Percentiles rank a stretch among this genome's conserved stretches.
These are phyloP conservation scores for Dendrolimus pini DNA, from an alignment of 2,888 invertebrate genomes.

Conservation along the genomic window DNA sequence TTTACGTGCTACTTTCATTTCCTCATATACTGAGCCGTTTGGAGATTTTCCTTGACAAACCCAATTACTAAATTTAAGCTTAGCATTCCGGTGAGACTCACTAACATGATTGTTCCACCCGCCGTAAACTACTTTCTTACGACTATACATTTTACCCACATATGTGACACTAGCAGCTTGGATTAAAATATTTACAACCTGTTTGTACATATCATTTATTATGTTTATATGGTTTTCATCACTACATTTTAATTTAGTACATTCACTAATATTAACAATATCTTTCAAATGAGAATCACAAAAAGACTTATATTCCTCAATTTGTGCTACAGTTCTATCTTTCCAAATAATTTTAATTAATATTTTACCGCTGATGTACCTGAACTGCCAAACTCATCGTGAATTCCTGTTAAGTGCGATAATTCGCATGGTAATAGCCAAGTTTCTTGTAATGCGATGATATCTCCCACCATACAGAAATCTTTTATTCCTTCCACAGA, in stretches of 20 bases:
- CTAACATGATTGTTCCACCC: neutral
- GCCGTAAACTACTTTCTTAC: neutral
- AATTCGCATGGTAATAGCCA: too few relatives aligned
- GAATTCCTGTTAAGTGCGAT: too few relatives aligned
- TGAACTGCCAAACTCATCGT: too few relatives aligned
- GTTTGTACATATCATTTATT: neutral
- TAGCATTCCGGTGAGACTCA: neutral
- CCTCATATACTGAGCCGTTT: neutral
- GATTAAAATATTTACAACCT: neutral
- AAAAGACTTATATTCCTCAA: neutral
- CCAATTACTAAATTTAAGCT: neutral
- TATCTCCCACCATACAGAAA: too few relatives aligned
- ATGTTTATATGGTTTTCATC: neutral
- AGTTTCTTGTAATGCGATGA: too few relatives aligned
- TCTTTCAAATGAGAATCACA: slow-evolving; percentile 1
- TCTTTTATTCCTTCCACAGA: too few relatives aligned
- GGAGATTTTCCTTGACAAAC: neutral
- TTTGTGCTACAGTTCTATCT: too few relatives aligned
- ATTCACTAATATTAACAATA: slow-evolving; percentile 3
- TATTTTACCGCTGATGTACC: too few relatives aligned
- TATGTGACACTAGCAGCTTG: slow-evolving; percentile 1
- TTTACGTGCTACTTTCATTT: too few relatives aligned
- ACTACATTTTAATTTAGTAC: slow-evolving; percentile 1
- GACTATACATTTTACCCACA: neutral
- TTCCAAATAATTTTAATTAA: too few relatives aligned